phyloP scores from a whole-genome alignment of 2,113 vertebrate species.

The Dromaius novaehollandiae region DNA sequence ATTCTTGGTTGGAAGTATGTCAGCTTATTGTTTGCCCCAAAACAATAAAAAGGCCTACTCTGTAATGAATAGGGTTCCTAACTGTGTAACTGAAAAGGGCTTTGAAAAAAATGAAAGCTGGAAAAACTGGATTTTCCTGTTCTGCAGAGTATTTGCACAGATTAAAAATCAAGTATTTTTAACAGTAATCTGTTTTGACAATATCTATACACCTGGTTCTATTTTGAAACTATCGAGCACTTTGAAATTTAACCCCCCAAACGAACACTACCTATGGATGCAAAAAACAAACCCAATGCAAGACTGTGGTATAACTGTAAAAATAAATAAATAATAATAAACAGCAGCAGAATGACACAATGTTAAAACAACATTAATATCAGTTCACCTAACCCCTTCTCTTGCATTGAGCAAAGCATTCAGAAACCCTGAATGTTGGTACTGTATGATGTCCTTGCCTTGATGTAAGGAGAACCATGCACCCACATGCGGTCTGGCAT shows the following conservation, averaged over 20 bases:
- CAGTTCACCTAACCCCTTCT: not conserved
- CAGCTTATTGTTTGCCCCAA: not conserved
- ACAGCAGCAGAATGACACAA: not conserved
- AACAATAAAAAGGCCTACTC: not conserved
- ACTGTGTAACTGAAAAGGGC: not conserved
- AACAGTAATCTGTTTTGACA: not conserved
- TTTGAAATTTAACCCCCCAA: not conserved
- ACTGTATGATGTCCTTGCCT: not conserved
- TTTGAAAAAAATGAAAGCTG: not conserved
- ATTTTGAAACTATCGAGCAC: not conserved
- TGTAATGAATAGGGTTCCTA: not conserved
- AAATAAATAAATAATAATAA: not conserved
- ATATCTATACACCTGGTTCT: not conserved
- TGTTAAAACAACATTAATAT: not conserved
- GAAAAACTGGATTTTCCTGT: not conserved
- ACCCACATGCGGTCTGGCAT: too few relatives aligned
- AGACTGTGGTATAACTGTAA: not conserved
- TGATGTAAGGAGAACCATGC: not conserved
- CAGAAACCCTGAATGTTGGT: not conserved
- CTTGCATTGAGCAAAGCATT: not conserved
- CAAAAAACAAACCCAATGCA: not conserved
- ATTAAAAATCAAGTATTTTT: not conserved
- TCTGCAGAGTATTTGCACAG: not conserved
- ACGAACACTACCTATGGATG: not conserved
- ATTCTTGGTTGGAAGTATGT: not conserved